Evolutionary conservation across 2,888 invertebrate species (phyloP).

Genomic region (Tachina fera): DNA sequence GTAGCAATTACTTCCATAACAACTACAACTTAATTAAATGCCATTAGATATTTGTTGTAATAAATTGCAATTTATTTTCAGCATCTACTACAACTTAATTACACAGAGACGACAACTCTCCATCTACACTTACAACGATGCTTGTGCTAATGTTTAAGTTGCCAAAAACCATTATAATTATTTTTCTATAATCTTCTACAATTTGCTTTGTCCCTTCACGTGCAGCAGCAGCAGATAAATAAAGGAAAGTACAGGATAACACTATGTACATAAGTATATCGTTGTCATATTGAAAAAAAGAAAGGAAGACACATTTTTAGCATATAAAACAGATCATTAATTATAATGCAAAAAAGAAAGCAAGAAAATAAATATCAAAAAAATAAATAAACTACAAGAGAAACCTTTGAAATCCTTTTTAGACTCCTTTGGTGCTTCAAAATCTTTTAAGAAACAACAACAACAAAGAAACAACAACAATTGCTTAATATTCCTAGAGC

Average conservation of each 20-base stretch:
- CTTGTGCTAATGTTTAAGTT: slow-evolving; percentile 19
- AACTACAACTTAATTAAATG: slow-evolving; percentile 49
- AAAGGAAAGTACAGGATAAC: slow-evolving; percentile 25
- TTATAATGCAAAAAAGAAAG: slow-evolving; percentile 53
- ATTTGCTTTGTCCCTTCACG: slow-evolving; percentile 34
- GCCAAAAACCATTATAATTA: slow-evolving; percentile 63
- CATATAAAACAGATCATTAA: slow-evolving; percentile 68
- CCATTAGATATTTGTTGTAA: slow-evolving; percentile 24
- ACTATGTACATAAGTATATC: not conserved
- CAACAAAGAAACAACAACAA: slow-evolving; percentile 15
- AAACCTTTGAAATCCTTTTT: slow-evolving; percentile 47
- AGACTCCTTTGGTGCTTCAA: slow-evolving; percentile 4
- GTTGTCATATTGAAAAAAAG: slow-evolving; percentile 23
- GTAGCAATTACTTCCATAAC: slow-evolving; percentile 9
- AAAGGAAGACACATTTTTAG: slow-evolving; percentile 51
- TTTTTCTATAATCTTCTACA: slow-evolving; percentile 56
- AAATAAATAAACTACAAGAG: slow-evolving; percentile 27
- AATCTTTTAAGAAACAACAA: slow-evolving; percentile 49
- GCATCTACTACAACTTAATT: slow-evolving; percentile 55
- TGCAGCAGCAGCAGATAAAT: slow-evolving; percentile 17
- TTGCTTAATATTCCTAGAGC: slow-evolving; percentile 49
- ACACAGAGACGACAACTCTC: slow-evolving; percentile 11
- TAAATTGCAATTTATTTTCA: slow-evolving; percentile 55
- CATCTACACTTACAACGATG: too few species aligned
- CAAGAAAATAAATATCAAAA: not conserved